A percentile compares a stretch with the other conserved stretches of the same genome.
Conservation (phyloP, 2,113 vertebrate species). For the Plestiodon gilberti region DNA sequence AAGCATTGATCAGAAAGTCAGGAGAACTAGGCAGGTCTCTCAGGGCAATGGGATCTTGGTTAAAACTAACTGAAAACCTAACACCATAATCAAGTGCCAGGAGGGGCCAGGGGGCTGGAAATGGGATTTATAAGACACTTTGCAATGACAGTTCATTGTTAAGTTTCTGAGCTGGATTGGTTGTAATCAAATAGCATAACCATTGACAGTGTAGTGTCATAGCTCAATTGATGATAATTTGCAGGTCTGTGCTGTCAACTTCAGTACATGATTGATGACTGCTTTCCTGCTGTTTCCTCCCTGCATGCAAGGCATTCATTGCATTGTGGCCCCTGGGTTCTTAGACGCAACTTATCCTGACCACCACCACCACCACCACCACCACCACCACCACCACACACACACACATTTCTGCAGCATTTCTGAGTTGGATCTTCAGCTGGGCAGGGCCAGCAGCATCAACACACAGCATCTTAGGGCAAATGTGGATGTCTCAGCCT, state of each 20-base stretch:
- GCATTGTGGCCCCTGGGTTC: not conserved
- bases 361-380: no score
- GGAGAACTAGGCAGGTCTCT: constrained; percentile 62
- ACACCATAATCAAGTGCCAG: constrained; percentile 48
- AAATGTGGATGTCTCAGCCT: no score
- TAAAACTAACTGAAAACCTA: constrained; percentile 45
- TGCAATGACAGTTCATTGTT: constrained; percentile 23
- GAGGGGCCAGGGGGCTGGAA: constrained; percentile 32
- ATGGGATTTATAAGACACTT: constrained; percentile 25
- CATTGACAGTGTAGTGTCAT: not conserved
- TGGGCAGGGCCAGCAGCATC: not conserved
- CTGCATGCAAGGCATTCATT: not conserved
- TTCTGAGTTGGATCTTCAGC: not conserved
- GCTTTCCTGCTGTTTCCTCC: not conserved
- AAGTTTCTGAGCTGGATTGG: constrained; percentile 21
- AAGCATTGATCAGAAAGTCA: constrained; percentile 62
- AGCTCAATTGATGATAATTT: not conserved
- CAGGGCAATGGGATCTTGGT: constrained; percentile 45
- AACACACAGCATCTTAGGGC: not conserved
- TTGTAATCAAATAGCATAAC: constrained; percentile 22
- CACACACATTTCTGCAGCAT: not conserved
- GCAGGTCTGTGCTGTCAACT: not conserved
- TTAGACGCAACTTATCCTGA: not conserved
- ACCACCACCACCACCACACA: no score
- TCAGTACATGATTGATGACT: not conserved